Conservation (phyloP, 2,888 invertebrate species). For the Sericinus montela region DNA sequence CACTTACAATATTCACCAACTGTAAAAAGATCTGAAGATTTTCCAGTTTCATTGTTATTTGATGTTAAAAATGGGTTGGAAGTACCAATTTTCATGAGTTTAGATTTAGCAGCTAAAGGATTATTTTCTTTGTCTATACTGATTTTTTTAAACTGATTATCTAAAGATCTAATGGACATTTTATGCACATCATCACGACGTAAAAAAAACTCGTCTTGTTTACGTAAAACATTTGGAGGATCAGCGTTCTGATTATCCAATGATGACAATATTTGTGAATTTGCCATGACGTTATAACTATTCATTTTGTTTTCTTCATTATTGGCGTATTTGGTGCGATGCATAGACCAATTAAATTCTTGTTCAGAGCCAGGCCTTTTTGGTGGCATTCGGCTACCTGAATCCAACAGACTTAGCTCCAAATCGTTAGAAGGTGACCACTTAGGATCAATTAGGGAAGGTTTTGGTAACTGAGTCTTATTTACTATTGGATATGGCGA, state of each 20-base stretch:
- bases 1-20: constrained; percentile 40
- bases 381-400: constrained; percentile 37
- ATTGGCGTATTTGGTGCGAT: background rate
- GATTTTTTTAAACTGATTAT: constrained; percentile 38
- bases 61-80: constrained; percentile 13
- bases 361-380: constrained; percentile 26
- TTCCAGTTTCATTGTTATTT: constrained; percentile 1
- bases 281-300: background rate
- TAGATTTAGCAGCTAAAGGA: constrained; percentile 39
- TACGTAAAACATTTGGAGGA: constrained; percentile 40
- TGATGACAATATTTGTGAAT: constrained; percentile 30
- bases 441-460: constrained; percentile 27
- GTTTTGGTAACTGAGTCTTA: constrained; percentile 39
- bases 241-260: constrained; percentile 32
- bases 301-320: background rate
- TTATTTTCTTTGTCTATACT: constrained; percentile 54
- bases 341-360: background rate
- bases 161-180: constrained; percentile 32
- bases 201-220: constrained; percentile 57
- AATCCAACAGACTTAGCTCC: constrained; percentile 62
- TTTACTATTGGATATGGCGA: constrained; percentile 53
- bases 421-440: constrained; percentile 58
- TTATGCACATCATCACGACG: constrained; percentile 47
- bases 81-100: constrained; percentile 34
- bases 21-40: constrained; percentile 28